A percentile compares a stretch with the other conserved stretches of the same genome.
Conservation (phyloP, 1,140 invertebrate genomes). For the Diploscapter pachys region DNA sequence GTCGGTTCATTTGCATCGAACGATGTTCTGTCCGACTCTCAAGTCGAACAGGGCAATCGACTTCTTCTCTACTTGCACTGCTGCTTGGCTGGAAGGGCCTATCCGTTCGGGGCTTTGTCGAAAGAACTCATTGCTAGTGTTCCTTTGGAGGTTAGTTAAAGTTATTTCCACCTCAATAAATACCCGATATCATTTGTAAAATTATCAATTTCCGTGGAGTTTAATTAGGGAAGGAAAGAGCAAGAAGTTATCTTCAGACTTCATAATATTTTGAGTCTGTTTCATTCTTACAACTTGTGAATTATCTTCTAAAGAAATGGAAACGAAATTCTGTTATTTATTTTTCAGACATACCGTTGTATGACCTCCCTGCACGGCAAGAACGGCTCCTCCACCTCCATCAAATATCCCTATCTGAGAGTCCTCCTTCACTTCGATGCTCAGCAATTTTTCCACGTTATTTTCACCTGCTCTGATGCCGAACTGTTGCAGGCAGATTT, state of each 20-base stretch:
- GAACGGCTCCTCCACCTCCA: conserved; percentile 8
- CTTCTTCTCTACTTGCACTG: conserved; percentile 85
- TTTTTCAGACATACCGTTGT: conserved; percentile 32
- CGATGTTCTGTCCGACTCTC: conserved; percentile 52
- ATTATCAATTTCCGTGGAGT: too few species aligned
- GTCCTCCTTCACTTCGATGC: conserved; percentile 80
- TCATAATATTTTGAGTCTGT: too few species aligned
- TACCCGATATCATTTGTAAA: too few species aligned
- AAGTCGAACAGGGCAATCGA: conserved; percentile 74
- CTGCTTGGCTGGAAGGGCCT: conserved; percentile 83
- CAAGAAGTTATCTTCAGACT: too few species aligned
- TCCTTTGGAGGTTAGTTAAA: conserved; percentile 68
- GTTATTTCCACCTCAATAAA: too few species aligned
- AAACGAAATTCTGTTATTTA: conserved; percentile 31
- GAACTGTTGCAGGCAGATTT: conserved; percentile 43
- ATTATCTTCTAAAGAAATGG: too few species aligned
- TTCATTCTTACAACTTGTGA: not conserved
- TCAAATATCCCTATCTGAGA: conserved; percentile 61
- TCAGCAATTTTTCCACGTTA: conserved; percentile 77
- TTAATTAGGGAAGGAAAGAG: too few species aligned
- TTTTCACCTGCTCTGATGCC: conserved; percentile 53
- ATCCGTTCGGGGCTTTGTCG: conserved; percentile 80
- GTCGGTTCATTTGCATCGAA: conserved; percentile 57
- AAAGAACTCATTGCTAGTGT: conserved; percentile 69
- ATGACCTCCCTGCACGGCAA: conserved; percentile 26